Conservation (phyloP, 2,888 invertebrate species). For the Heptascelio sp. region DNA sequence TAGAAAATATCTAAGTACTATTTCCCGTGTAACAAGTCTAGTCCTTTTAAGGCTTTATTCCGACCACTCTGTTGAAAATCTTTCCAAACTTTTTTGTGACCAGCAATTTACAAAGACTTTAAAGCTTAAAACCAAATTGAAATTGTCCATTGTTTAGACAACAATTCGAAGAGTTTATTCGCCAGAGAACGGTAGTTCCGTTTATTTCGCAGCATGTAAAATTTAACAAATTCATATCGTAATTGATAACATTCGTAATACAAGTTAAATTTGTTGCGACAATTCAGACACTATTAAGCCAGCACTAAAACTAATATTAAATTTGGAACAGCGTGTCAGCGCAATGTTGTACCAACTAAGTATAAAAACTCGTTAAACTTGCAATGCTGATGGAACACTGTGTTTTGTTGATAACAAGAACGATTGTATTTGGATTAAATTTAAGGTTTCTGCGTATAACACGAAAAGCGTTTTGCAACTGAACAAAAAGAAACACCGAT, state of each 20-base stretch:
- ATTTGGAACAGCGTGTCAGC: slow-evolving; percentile 13
- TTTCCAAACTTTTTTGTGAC: slow-evolving; percentile 44
- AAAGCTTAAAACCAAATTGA: slow-evolving; percentile 38
- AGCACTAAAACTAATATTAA: slow-evolving; percentile 29
- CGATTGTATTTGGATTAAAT: slow-evolving; percentile 21
- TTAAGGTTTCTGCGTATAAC: slow-evolving; percentile 10
- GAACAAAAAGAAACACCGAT: no score
- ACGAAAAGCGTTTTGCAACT: background rate
- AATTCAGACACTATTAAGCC: slow-evolving; percentile 14
- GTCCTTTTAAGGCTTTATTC: slow-evolving; percentile 49
- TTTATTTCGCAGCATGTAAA: background rate
- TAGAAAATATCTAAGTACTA: slow-evolving; percentile 34
- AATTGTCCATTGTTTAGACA: slow-evolving; percentile 29
- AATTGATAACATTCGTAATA: slow-evolving; percentile 12
- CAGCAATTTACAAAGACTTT: slow-evolving; percentile 34
- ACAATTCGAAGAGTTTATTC: background rate
- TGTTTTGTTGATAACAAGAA: slow-evolving; percentile 28
- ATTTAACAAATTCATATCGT: background rate
- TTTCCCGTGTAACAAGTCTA: slow-evolving; percentile 44
- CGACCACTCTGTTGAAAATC: slow-evolving; percentile 43
- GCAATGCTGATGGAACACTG: slow-evolving; percentile 1
- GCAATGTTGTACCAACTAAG: slow-evolving; percentile 16
- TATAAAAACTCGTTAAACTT: slow-evolving; percentile 22
- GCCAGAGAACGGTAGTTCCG: background rate
- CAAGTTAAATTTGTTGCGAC: slow-evolving; percentile 16